Evolutionary conservation across 2,797 vertebrate species (phyloP), one percentile per base, ranked within the genome.

Genomic region (Echiichthys vipera): DNA sequence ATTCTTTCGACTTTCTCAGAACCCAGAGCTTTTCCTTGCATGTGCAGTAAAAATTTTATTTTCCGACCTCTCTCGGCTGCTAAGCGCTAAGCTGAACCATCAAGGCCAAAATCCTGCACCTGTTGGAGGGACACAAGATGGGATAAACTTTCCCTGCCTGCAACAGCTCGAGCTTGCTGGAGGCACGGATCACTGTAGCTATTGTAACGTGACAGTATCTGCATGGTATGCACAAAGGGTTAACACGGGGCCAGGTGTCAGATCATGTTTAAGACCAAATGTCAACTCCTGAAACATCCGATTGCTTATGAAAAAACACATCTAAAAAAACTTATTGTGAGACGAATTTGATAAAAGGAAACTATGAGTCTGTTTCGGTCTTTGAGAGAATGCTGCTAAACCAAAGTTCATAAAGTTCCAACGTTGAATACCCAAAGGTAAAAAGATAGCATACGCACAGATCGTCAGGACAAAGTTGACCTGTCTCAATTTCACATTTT

Each of bases 151-250:
- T 83, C 70, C 68, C 64, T 64, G 78, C 72, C 69, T 78, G 61
- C 47, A 65, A 80, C 68, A 45, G 74, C 62, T 83, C 20, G 18
- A 76, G 74, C 75, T 74, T 22, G 46, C 58, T 15, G 15, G 43
- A 73, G 59, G 63, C 73, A 69, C 43, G 62, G 82, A 87, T 91
- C 84, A 81, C 80, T 77, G 77, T 88, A 53, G 81, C 79, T 73
- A 77, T 91, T 89, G 77, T 88, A 86, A 88, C 85, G 83, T 90
- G 91, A 91, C 74, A 39, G 80, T 89, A 90, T 91, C 83, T 84
- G 59, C 45, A 6, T 70, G 78, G 73, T 74, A 80, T 80, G 84
- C 77, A 82, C 71, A 85, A 85, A 88, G 82, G 81, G 81, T 87
- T 84, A 81, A 91, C 50, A 34, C 63, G 15, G 7, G 71, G 68